phyloP scores from a whole-genome alignment of 2,113 vertebrate genomes.

The Pholis gunnellus region DNA sequence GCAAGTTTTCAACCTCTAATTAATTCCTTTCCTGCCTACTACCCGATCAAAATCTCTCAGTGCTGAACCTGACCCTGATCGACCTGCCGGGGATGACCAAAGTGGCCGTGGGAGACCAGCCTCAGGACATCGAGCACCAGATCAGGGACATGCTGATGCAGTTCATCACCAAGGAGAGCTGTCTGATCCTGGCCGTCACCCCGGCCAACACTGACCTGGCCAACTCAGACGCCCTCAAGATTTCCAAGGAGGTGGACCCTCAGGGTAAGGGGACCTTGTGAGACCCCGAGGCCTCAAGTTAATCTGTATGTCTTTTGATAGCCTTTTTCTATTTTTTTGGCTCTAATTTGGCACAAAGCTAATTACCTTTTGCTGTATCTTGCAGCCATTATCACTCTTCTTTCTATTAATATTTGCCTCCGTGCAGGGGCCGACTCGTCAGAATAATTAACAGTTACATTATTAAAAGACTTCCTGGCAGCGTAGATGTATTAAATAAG shows the following conservation, averaged over 20 bases:
- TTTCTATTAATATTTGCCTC: conserved; percentile 30
- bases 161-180: conserved; percentile 95
- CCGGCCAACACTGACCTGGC: conserved; percentile 95
- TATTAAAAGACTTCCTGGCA: conserved; percentile 50
- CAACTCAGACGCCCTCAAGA: conserved; percentile 95
- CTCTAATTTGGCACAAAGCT: conserved; percentile 14
- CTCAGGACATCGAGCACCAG: conserved; percentile 94
- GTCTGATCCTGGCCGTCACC: conserved; percentile 93
- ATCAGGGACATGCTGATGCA: conserved; percentile 96
- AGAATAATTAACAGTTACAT: conserved; percentile 43
- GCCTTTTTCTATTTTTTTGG: not conserved
- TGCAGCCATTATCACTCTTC: conserved; percentile 23
- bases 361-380: conserved; percentile 24
- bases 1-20: not conserved
- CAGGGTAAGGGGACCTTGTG: conserved; percentile 82
- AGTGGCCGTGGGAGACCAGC: conserved; percentile 95
- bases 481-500: conserved; percentile 10
- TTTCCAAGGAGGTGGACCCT: conserved; percentile 95
- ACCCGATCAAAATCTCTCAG: conserved; percentile 66
- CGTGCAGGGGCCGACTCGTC: not conserved
- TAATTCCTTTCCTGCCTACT: not conserved
- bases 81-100: conserved; percentile 98
- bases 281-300: not conserved
- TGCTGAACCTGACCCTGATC: conserved; percentile 93
- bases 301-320: not conserved